These are phyloP conservation scores for Hydrotaea diabolus DNA, from an alignment of 2,888 invertebrate species.

Conservation along the genomic window DNA sequence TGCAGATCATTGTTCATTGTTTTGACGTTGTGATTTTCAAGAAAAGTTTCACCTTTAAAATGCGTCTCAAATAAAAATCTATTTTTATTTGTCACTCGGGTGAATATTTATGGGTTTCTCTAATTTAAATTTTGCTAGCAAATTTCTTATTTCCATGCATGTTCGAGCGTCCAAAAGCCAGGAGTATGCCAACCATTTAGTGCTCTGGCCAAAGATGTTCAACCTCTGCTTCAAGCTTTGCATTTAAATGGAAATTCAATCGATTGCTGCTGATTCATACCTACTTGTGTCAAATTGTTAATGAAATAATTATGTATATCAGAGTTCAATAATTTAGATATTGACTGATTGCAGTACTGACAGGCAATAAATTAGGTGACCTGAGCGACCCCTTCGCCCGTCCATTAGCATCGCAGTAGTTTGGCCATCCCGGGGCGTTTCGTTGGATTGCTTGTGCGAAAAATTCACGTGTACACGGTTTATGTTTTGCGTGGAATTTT, in stretches of 20 bases:
- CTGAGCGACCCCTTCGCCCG: too few relatives aligned
- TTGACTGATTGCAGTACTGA: too few relatives aligned
- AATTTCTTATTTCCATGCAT: slow-evolving; percentile 43
- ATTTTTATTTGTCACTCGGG: slow-evolving; percentile 56
- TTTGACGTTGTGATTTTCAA: slow-evolving; percentile 34
- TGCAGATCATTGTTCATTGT: neutral
- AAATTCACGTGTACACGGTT: slow-evolving; percentile 48
- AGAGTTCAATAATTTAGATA: neutral
- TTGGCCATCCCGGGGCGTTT: neutral
- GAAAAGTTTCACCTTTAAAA: slow-evolving; percentile 67
- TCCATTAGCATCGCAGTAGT: neutral
- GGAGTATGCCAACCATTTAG: neutral
- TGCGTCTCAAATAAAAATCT: slow-evolving; percentile 57
- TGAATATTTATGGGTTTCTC: slow-evolving; percentile 57
- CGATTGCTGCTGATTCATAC: neutral
- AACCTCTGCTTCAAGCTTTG: neutral
- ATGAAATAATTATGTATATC: neutral
- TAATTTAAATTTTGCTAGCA: slow-evolving; percentile 69
- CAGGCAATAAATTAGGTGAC: too few relatives aligned
- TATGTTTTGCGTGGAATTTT: slow-evolving; percentile 42
- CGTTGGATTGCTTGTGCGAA: slow-evolving; percentile 1
- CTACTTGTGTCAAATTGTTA: neutral
- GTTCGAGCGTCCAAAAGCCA: neutral
- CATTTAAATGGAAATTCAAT: neutral
- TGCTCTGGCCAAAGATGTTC: neutral